phyloP scores from a whole-genome alignment of 2,888 invertebrate genomes.

The Odontothrips loti region DNA sequence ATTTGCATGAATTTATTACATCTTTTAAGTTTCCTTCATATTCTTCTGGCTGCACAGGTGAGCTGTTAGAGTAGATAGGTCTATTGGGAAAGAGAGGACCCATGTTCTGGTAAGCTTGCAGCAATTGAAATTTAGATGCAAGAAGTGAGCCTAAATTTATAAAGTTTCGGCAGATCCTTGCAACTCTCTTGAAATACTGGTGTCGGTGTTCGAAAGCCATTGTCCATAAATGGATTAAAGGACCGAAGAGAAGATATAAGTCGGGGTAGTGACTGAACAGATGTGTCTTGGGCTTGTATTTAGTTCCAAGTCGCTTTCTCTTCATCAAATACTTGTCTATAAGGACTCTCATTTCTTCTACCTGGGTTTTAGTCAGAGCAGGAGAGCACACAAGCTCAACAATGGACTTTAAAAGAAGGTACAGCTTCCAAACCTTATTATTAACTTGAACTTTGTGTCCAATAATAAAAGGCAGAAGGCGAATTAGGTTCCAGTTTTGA shows the following conservation, averaged over 20 bases:
- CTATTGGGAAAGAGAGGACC: too few relatives aligned
- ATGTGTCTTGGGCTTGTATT: background rate
- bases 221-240: background rate
- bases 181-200: background rate
- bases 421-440: background rate
- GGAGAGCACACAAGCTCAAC: background rate
- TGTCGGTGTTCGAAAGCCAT: background rate
- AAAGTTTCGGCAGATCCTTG: background rate
- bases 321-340: background rate
- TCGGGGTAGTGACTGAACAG: background rate
- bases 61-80: background rate
- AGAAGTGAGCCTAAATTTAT: background rate
- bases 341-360: background rate
- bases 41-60: too few relatives aligned
- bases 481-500: background rate
- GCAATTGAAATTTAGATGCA: too few relatives aligned
- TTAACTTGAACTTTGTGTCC: background rate
- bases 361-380: background rate
- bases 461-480: background rate
- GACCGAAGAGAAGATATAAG: background rate
- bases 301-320: background rate
- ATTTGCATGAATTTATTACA: background rate
- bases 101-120: too few relatives aligned
- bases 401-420: background rate
- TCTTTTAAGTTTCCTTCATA: background rate